Base-by-base conservation (phyloP, 2,888 invertebrate genomes). In the Frankliniella intonsa region DNA sequence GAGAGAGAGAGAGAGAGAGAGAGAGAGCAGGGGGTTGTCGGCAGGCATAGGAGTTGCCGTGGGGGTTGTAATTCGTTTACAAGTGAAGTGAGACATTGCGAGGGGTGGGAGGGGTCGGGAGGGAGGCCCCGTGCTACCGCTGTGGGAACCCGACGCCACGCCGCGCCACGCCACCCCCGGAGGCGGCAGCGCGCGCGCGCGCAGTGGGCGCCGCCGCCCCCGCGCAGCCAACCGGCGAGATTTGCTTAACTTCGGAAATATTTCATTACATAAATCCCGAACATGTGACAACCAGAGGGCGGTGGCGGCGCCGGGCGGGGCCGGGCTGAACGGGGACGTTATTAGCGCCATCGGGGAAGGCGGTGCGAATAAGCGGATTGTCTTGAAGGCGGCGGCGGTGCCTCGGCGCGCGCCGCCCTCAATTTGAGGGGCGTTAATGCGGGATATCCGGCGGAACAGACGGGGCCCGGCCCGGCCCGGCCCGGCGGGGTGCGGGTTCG, bases 221-320 rank as follows among this genome's bases (percentile, higher is more conserved):
- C 69, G 55, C 19, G 55, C 55, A 55, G 14, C 19, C 55, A 19
- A 55, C 14, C 55, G 55, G 9, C 55, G 55, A 76, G 69, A 76
- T 76, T 76, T 76, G 69, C 69, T 76, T 76, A 76, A 76, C 69
- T 76, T 76, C 69, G 69, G 69, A 76, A 76, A 76, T 76, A 76
- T 76, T 76, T 76, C 69, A 76, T 76, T 76, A 76, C 69, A 76
- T 76, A 76, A 76, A 76, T 76, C 69, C 69, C 25, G 69, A 76
- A 25, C 69, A 76, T 76, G 69, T 76, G 69, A 76, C 69, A 76
- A 22, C 11, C 69, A 76, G 69, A 22, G 25, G 69, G 69, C 69
- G 69, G 69, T 76, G 69, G n/a, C 22, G 55, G 3, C 69, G 22
- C 69, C 10, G 55, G 55, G 11, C 19, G 5, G 55, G 55, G 17